A percentile compares a stretch with the other conserved stretches of the same genome.
Evolutionary conservation across 2,113 vertebrate genomes (phyloP).

Genomic region (Cyphomyrus discorhynchus): DNA sequence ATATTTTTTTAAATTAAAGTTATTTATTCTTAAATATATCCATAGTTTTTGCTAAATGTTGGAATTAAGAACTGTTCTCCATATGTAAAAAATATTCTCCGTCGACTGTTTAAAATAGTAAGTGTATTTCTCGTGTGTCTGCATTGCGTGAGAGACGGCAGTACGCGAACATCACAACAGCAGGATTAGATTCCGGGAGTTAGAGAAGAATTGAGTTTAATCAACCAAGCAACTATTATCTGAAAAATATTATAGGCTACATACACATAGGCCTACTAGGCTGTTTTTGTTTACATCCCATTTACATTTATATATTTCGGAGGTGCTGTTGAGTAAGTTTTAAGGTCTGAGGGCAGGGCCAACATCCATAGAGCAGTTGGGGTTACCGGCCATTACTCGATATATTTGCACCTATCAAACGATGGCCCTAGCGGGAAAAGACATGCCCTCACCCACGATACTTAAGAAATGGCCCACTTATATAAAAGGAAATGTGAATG

Average conservation of each 20-base stretch:
- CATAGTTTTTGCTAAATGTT: neutral
- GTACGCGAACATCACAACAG: neutral
- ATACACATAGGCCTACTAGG: neutral
- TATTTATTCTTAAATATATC: too few relatives aligned
- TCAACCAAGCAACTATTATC: neutral
- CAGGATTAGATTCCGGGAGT: neutral
- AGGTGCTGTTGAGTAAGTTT: neutral
- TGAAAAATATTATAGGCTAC: neutral
- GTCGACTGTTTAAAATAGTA: neutral
- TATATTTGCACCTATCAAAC: neutral
- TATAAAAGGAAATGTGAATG: neutral
- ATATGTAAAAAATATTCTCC: neutral
- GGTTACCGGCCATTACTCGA: neutral
- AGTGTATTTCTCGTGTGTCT: neutral
- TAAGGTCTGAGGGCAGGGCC: neutral
- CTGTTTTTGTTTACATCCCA: neutral
- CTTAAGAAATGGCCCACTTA: neutral
- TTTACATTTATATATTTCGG: neutral
- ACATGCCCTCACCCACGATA: neutral
- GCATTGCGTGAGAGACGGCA: neutral
- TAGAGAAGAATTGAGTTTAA: neutral
- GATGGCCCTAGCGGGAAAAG: neutral
- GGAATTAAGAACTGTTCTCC: neutral
- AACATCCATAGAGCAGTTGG: neutral
- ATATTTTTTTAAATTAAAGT: too few relatives aligned